These are phyloP conservation scores for Eugnorisma glareosa DNA, from an alignment of 2,888 invertebrate genomes.

Conservation along the genomic window DNA sequence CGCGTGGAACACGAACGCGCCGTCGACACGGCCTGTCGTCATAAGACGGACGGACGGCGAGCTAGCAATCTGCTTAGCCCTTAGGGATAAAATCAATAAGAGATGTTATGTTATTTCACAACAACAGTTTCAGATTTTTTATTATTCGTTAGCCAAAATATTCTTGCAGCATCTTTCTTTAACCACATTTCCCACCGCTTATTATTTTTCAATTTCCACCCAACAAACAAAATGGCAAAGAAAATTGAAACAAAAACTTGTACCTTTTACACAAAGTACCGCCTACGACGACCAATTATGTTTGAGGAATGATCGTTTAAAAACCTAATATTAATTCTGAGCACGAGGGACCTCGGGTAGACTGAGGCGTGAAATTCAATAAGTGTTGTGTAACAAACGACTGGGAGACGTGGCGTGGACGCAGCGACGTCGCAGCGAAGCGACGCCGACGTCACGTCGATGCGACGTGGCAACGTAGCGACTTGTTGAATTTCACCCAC, in stretches of 20 bases:
- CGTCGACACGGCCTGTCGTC: no score
- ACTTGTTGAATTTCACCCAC: conserved; percentile 73
- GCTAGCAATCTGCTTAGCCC: no score
- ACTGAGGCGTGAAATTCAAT: conserved; percentile 82
- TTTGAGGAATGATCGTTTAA: conserved; percentile 64
- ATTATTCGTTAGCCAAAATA: neutral
- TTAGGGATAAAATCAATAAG: neutral
- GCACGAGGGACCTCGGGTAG: conserved; percentile 72
- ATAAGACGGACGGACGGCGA: no score
- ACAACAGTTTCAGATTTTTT: neutral
- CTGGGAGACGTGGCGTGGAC: conserved; percentile 60
- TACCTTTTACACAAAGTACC: conserved; percentile 35
- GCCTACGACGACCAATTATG: conserved; percentile 57
- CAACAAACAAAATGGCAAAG: conserved; percentile 28
- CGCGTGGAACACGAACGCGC: no score
- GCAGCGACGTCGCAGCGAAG: conserved; percentile 43
- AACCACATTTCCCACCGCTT: neutral
- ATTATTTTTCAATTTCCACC: conserved; percentile 38
- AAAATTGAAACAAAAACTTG: conserved; percentile 48
- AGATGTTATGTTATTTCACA: neutral
- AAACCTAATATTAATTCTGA: conserved; percentile 76
- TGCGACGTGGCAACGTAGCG: conserved; percentile 57
- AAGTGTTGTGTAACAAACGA: conserved; percentile 78
- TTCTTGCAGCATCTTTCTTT: neutral
- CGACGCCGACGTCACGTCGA: conserved; percentile 51